Percentiles rank a stretch among this genome's conserved stretches.
These are phyloP conservation scores for Porites australiensis DNA, from an alignment of 64 coral and sea anemone species.

Conservation along the genomic window DNA sequence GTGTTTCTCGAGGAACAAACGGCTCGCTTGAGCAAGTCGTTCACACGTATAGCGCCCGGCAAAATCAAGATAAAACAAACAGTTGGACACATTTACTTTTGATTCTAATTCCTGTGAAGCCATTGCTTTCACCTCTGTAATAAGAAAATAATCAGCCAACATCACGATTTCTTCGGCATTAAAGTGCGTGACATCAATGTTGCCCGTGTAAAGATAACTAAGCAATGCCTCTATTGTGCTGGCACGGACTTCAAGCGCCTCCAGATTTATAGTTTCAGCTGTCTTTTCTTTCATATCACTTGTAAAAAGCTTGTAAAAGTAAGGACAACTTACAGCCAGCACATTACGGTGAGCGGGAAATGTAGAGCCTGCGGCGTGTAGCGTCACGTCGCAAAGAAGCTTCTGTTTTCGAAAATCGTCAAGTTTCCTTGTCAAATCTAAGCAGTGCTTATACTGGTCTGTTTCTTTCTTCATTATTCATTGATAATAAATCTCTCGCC, in stretches of 20 bases:
- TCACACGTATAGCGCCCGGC: slow-evolving; percentile 51
- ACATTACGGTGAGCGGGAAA: slow-evolving; percentile 75
- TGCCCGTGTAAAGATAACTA: slow-evolving; percentile 61
- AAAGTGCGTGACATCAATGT: slow-evolving; percentile 26
- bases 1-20: slow-evolving; percentile 21
- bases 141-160: slow-evolving; percentile 62
- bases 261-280: slow-evolving; percentile 8
- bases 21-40: slow-evolving; percentile 1
- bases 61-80: slow-evolving; percentile 57
- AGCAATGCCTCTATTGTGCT: slow-evolving; percentile 6
- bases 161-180: slow-evolving; percentile 64
- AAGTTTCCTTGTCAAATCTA: slow-evolving; percentile 12
- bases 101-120: slow-evolving; percentile 45
- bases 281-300: slow-evolving; percentile 71
- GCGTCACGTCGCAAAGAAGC: slow-evolving; percentile 46
- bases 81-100: slow-evolving; percentile 44
- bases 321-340: slow-evolving; percentile 64
- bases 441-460: background rate
- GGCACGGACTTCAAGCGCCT: slow-evolving; percentile 19
- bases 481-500: background rate
- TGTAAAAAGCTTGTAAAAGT: slow-evolving; percentile 67
- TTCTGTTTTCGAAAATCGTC: slow-evolving; percentile 41
- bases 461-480: slow-evolving; percentile 7
- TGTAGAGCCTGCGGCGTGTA: slow-evolving; percentile 13
- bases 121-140: slow-evolving; percentile 50